Percentiles rank a stretch among this genome's conserved stretches.
These are phyloP conservation scores for Phrynosoma blainvillii DNA, from an alignment of 2,113 vertebrate species.

Conservation along the genomic window DNA sequence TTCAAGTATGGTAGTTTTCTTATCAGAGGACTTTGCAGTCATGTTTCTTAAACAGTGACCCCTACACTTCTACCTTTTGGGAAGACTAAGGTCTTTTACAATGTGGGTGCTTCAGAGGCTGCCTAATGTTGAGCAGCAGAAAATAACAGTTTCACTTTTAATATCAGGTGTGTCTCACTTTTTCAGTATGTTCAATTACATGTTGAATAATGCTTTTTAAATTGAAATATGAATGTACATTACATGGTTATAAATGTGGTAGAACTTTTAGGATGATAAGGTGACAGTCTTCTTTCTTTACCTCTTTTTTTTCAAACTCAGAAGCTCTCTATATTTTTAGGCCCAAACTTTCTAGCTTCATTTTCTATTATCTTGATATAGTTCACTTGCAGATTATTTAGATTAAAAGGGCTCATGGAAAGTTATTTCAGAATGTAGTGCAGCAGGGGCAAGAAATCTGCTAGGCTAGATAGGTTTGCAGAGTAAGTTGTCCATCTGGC, in stretches of 20 bases:
- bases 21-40: neutral
- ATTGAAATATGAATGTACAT: neutral
- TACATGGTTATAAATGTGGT: neutral
- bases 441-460: neutral
- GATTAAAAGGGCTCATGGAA: neutral
- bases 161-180: neutral
- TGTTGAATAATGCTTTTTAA: neutral
- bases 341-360: too few relatives aligned
- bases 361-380: too few relatives aligned
- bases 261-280: neutral
- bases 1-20: neutral
- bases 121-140: neutral
- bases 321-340: neutral
- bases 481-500: neutral
- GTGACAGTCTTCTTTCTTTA: neutral
- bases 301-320: neutral
- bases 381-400: neutral
- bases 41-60: neutral
- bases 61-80: neutral
- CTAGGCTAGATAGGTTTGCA: too few relatives aligned
- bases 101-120: rapidly evolving
- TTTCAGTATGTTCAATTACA: neutral
- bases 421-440: neutral
- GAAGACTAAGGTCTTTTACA: neutral
- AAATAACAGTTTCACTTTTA: neutral